Percentiles rank a stretch among this genome's conserved stretches.
These are phyloP conservation scores for Anorthoa munda DNA, from an alignment of 2,888 invertebrate species.

Conservation along the genomic window DNA sequence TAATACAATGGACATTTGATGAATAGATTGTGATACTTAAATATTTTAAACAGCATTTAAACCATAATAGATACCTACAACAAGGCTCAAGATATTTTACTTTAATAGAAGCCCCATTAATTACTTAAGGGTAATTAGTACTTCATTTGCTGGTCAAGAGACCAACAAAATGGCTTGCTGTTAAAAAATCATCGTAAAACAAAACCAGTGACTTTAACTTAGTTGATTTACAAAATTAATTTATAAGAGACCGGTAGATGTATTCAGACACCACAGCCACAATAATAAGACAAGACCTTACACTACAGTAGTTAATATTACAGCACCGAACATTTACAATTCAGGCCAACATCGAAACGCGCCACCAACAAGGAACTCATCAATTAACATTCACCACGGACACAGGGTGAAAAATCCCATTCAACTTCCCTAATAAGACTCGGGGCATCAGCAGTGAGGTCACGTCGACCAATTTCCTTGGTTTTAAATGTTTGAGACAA, in stretches of 20 bases:
- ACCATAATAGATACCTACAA: background rate
- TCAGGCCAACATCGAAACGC: constrained; percentile 1
- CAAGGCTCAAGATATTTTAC: background rate
- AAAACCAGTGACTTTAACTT: background rate
- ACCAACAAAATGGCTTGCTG: background rate
- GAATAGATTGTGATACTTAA: too few species aligned
- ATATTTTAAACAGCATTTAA: background rate
- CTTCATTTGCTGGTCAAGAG: background rate
- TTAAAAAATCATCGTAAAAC: too few species aligned
- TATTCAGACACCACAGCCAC: too few species aligned
- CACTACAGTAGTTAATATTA: background rate
- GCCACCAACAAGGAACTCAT: constrained; percentile 32
- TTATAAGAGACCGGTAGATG: background rate
- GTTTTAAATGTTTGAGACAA: constrained; percentile 83
- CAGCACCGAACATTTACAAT: constrained; percentile 14
- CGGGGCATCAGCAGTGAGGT: constrained; percentile 73
- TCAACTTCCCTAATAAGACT: constrained; percentile 78
- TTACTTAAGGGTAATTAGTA: background rate
- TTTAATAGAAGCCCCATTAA: background rate
- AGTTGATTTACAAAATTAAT: background rate
- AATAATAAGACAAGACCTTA: background rate
- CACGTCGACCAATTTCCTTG: constrained; percentile 82
- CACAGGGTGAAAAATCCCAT: constrained; percentile 63
- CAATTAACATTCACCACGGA: constrained; percentile 64
- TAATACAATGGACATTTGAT: too few species aligned